phyloP scores from a whole-genome alignment of 2,888 invertebrate genomes.

The Thymelicus lineola region DNA sequence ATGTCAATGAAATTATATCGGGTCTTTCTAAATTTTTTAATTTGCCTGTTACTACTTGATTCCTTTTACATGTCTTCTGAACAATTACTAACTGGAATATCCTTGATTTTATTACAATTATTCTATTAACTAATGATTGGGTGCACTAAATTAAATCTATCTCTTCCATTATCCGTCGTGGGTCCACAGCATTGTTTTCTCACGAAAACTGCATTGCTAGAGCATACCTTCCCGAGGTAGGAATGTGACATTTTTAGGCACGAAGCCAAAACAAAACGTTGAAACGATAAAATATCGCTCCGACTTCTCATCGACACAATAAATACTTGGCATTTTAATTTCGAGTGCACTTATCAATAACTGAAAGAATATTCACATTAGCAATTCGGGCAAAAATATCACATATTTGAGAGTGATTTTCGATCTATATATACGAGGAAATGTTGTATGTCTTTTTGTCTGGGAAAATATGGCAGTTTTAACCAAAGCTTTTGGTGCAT shows the following conservation, averaged over 20 bases:
- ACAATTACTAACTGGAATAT: too few relatives aligned
- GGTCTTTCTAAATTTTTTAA: too few relatives aligned
- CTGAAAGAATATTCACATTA: conserved; percentile 21
- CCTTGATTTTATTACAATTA: too few relatives aligned
- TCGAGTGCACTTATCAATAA: conserved; percentile 36
- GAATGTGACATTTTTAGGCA: conserved; percentile 46
- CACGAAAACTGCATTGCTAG: conserved; percentile 42
- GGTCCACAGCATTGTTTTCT: conserved; percentile 39
- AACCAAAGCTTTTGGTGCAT: too few relatives aligned
- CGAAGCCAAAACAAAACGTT: conserved; percentile 43
- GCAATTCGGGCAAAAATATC: conserved; percentile 6
- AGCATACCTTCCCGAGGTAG: conserved; percentile 40
- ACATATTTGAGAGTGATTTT: neutral
- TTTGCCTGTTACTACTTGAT: too few relatives aligned
- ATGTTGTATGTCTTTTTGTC: too few relatives aligned
- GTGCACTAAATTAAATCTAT: neutral
- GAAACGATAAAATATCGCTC: conserved; percentile 41
- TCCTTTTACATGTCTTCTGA: too few relatives aligned
- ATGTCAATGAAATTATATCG: too few relatives aligned
- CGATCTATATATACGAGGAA: neutral
- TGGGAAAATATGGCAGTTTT: too few relatives aligned
- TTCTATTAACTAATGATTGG: neutral
- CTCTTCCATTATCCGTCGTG: neutral
- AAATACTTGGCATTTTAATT: conserved; percentile 36
- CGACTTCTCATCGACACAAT: conserved; percentile 29